Conservation (phyloP, 2,797 vertebrate species). For the Pseudochirops cupreus region DNA sequence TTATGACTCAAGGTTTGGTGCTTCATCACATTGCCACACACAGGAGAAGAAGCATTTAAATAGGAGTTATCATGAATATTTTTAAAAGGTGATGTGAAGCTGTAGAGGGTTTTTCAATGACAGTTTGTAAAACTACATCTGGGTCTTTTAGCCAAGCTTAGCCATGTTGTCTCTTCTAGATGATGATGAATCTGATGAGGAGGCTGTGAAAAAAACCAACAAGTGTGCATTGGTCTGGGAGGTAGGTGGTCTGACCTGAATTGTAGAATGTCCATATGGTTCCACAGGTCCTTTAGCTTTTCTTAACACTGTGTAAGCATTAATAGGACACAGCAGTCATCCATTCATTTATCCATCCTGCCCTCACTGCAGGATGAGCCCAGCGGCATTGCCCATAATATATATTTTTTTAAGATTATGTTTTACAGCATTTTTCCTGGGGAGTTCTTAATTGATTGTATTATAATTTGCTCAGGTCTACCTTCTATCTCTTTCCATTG, state of each 20-base stretch:
- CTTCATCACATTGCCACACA: neutral
- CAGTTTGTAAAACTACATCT: conserved; percentile 26
- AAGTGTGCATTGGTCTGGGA: conserved; percentile 98
- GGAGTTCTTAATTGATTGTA: neutral
- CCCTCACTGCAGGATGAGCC: neutral
- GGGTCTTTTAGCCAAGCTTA: conserved; percentile 57
- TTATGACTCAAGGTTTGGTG: neutral
- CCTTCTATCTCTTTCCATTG: neutral
- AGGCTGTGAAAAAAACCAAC: conserved; percentile 95
- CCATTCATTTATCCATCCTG: neutral
- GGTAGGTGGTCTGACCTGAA: conserved; percentile 84
- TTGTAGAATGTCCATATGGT: neutral
- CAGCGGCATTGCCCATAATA: neutral
- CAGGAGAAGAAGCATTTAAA: neutral
- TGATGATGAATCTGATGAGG: conserved; percentile 92
- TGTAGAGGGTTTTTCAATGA: neutral
- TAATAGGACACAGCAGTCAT: neutral
- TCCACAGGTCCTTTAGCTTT: neutral
- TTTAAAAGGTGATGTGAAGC: neutral
- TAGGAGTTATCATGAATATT: neutral
- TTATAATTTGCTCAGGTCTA: neutral
- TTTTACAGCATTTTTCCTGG: neutral
- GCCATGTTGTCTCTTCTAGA: conserved; percentile 84
- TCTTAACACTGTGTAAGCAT: neutral
- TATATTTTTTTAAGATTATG: neutral